A percentile compares a stretch with the other conserved stretches of the same genome.
Conservation (phyloP, 2,797 vertebrate genomes). For the Poeciliopsis presidionis region DNA sequence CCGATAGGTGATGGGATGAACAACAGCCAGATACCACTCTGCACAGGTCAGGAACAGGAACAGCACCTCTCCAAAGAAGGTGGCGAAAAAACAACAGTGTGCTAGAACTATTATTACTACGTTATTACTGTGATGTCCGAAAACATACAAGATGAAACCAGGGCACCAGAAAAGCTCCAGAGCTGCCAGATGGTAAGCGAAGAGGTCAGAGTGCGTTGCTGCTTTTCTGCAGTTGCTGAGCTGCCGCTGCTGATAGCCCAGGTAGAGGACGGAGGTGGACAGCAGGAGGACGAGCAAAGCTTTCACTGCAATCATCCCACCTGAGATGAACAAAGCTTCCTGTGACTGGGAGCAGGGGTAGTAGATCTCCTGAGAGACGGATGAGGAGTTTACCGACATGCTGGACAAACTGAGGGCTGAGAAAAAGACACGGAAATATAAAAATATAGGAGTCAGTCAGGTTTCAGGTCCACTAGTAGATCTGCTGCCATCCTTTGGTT, state of each 20-base stretch:
- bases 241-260: conserved; percentile 15
- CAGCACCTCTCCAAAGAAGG: background rate
- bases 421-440: background rate
- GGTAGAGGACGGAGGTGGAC: conserved; percentile 9
- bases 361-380: no score
- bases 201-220: conserved; percentile 16
- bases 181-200: conserved; percentile 19
- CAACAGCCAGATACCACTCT: conserved; percentile 42
- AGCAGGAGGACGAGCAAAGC: background rate
- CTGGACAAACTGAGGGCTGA: background rate
- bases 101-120: accelerated
- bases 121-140: accelerated
- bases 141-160: background rate
- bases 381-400: background rate
- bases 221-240: conserved; percentile 1
- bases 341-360: background rate
- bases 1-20: conserved; percentile 29
- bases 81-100: accelerated
- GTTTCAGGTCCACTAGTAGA: background rate
- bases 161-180: conserved; percentile 1
- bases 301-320: background rate
- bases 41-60: conserved; percentile 35
- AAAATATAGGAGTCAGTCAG: background rate
- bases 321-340: background rate
- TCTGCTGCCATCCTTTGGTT: background rate